Evolutionary conservation across 2,113 vertebrate genomes (phyloP).

Genomic region (Urocitellus parryii): DNA sequence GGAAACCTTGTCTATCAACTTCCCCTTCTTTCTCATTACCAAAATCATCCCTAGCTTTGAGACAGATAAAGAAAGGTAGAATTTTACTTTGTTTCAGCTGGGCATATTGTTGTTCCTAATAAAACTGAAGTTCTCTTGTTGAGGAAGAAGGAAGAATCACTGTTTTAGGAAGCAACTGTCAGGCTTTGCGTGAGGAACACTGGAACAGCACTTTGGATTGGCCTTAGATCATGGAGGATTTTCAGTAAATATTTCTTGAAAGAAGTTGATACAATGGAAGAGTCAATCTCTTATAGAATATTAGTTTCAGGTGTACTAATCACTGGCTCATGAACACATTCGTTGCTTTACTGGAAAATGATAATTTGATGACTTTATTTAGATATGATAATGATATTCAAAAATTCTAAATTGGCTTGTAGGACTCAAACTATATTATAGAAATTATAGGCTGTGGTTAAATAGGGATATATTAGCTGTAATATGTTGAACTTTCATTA

Average conservation of each 20-base stretch:
- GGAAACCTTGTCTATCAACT: not conserved
- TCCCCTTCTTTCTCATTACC: not conserved
- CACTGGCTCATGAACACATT: not conserved
- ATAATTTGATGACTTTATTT: not conserved
- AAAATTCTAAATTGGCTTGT: not conserved
- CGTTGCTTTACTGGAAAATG: not conserved
- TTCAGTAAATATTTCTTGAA: not conserved
- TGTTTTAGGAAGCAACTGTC: not conserved
- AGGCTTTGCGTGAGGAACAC: not conserved
- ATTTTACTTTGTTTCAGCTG: not conserved
- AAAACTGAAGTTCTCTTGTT: not conserved
- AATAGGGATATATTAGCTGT: not conserved
- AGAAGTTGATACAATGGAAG: not conserved
- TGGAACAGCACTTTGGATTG: not conserved
- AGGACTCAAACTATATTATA: not conserved
- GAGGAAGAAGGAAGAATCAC: not conserved
- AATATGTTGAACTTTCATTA: not conserved
- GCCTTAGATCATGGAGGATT: too few relatives aligned
- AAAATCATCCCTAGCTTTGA: not conserved
- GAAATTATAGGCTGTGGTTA: not conserved
- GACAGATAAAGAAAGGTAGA: not conserved
- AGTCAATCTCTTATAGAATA: not conserved
- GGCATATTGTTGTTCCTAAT: not conserved
- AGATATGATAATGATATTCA: not conserved
- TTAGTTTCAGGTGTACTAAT: not conserved